Base-by-base conservation (phyloP, 2,113 vertebrate species). In the Pterocles orientalis region DNA sequence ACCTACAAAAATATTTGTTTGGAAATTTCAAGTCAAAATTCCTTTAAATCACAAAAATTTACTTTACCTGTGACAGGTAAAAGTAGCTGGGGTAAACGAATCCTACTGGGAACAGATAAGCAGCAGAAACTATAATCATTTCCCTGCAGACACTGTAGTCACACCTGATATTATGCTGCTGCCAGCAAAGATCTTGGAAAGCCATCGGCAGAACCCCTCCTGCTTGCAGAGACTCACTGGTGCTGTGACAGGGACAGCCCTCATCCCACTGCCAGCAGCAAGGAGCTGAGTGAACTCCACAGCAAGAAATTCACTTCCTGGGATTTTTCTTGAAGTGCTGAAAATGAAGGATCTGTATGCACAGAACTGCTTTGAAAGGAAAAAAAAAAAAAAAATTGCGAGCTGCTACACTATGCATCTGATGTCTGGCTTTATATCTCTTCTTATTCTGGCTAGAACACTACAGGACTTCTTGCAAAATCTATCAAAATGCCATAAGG, bases 171-270 rank as follows among this genome's bases (percentile, higher is more conserved):
- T 76, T 56, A 83, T 9, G 10, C 33, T 1, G 1, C 77, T 91
- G 64, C 69, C 50, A 86, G 43, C 62, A 91, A 86, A 93, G 26
- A 51, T n/a, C 34, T 71, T 64, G 68, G 57, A 80, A 91, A 94
- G 33, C 48, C 53, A 25, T 36, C 18, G 58, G 58, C 53, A 56
- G 82, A 86, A 60, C 20, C 23, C 11, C 41, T 34, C 54, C 17
- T 51, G 62, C 23, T 72, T 69, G 76, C 33, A 80, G 33, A 72
- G 39, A 25, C 19, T 19, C 33, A 21, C 66, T 58, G 6, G 6
- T 68, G 45, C 77, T 54, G 13, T 47, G 31, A 28, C 13, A 82
- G 1, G 7, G 45, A 36, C 34, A 70, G 29, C 23, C 47, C 25
- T 47, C 36, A 88, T 36, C 56, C 50, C 34, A 33, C 4, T 29